Percentiles rank a stretch among this genome's conserved stretches.
phyloP scores from a whole-genome alignment of 2,113 vertebrate genomes.

The Oreotrochilus melanogaster region DNA sequence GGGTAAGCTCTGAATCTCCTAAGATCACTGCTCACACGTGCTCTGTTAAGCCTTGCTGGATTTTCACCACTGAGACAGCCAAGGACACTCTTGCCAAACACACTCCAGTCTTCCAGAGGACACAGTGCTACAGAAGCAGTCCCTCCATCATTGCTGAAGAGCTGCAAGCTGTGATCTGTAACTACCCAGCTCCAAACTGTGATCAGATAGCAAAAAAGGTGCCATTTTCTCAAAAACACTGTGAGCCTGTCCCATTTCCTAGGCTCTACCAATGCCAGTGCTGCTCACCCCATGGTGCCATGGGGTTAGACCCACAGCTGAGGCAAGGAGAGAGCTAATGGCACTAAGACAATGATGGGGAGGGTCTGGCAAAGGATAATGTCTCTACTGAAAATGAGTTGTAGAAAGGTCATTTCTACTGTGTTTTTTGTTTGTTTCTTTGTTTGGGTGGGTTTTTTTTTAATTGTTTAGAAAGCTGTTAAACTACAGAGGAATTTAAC shows the following conservation, averaged over 20 bases:
- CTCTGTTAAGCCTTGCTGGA: constrained; percentile 17
- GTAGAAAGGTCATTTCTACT: neutral
- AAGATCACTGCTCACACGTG: neutral
- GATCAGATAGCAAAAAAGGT: constrained; percentile 12
- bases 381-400: neutral
- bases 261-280: neutral
- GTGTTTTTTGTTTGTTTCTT: neutral
- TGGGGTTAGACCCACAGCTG: neutral
- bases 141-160: neutral
- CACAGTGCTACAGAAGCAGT: neutral
- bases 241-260: neutral
- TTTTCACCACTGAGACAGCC: constrained; percentile 10
- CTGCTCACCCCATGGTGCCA: neutral
- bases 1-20: neutral
- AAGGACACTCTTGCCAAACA: constrained; percentile 27
- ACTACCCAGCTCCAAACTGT: constrained; percentile 1
- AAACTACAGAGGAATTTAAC: neutral
- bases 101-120: neutral
- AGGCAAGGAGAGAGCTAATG: neutral
- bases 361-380: neutral
- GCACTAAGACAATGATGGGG: neutral
- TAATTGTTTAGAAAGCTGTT: neutral
- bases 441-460: neutral
- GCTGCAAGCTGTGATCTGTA: neutral
- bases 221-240: neutral